Evolutionary conservation across 2,113 vertebrate species (phyloP).

Genomic region (Oncorhynchus tshawytscha): DNA sequence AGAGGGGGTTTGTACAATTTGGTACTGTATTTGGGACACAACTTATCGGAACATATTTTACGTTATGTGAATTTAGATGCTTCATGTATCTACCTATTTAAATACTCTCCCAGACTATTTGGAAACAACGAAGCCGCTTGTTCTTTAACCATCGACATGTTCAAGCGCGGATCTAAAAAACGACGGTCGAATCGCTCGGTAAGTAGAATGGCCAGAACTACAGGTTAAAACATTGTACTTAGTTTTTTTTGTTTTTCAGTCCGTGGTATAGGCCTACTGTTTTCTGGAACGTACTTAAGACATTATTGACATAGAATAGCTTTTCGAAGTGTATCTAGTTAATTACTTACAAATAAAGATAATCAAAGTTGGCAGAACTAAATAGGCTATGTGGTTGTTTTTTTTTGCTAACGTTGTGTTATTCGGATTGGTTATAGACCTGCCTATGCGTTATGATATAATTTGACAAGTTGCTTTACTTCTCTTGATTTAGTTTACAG

Average conservation of each 20-base stretch:
- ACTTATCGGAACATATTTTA: neutral
- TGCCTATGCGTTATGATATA: no score
- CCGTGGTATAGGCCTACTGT: neutral
- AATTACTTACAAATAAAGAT: no score
- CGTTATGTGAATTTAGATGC: neutral
- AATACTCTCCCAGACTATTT: neutral
- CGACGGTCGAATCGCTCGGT: constrained; percentile 74
- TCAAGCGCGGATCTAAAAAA: constrained; percentile 76
- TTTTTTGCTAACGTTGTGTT: no score
- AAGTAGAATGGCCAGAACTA: constrained; percentile 37
- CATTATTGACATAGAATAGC: no score
- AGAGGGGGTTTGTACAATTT: constrained; percentile 4
- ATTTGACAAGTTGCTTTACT: neutral
- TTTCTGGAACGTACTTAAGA: no score
- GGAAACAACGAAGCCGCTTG: constrained; percentile 8
- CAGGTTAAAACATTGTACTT: neutral
- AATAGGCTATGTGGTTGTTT: no score
- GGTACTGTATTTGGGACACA: neutral
- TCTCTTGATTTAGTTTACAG: neutral
- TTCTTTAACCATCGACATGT: constrained; percentile 61
- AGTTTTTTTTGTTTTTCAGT: neutral
- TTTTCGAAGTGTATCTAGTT: no score
- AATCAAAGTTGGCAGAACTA: no score
- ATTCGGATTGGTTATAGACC: no score
- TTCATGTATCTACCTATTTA: neutral